A percentile compares a stretch with the other conserved stretches of the same genome.
These are phyloP conservation scores for Probosciger aterrimus DNA, from an alignment of 2,113 vertebrate genomes.

Conservation along the genomic window DNA sequence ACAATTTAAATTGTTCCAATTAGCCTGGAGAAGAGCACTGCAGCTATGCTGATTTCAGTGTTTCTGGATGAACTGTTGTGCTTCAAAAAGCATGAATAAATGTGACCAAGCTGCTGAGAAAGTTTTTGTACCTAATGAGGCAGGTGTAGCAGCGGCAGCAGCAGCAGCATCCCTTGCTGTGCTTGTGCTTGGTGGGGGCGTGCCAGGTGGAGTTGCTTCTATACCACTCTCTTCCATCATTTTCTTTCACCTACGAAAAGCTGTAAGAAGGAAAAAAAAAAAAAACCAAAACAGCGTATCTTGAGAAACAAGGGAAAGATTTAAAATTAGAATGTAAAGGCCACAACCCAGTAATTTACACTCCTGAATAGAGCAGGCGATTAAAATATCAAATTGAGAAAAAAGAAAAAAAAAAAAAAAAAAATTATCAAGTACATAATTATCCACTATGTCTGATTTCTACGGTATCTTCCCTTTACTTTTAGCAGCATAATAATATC, in stretches of 20 bases:
- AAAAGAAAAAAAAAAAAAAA: not conserved
- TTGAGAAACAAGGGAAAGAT: not conserved
- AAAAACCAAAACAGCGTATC: accelerated
- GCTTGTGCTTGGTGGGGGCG: constrained; percentile 74
- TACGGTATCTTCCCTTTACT: not conserved
- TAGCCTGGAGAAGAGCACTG: not conserved
- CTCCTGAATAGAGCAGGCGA: not conserved
- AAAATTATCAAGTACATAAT: not conserved
- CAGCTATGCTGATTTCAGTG: not conserved
- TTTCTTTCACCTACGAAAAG: constrained; percentile 62
- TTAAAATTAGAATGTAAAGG: not conserved
- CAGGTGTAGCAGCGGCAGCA: constrained; percentile 31
- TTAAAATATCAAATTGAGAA: not conserved
- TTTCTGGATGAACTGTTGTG: not conserved
- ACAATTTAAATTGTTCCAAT: not conserved
- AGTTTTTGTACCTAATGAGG: constrained; percentile 71
- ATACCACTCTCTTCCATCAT: constrained; percentile 99
- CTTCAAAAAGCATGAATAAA: not conserved
- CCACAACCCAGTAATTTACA: not conserved
- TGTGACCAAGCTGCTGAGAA: not conserved
- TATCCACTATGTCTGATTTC: not conserved
- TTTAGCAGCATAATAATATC: not conserved
- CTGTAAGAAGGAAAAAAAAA: not conserved
- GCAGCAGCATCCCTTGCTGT: not conserved
- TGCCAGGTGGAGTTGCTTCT: constrained; percentile 90